These are phyloP conservation scores for Arrhamphus sclerolepis DNA, from an alignment of 2,797 vertebrate species.

Conservation along the genomic window DNA sequence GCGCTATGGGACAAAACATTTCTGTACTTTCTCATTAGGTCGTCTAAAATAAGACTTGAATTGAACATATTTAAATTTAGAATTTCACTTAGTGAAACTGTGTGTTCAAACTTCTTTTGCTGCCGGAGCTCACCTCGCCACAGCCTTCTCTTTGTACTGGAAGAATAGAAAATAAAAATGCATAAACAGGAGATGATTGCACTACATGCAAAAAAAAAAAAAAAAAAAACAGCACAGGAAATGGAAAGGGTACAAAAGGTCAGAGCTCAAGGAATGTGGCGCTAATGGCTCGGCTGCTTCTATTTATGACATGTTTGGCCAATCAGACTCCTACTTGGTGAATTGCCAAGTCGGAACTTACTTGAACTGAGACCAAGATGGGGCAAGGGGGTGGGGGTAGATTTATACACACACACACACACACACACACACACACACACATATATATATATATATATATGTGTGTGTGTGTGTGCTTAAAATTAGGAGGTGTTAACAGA, in stretches of 20 bases:
- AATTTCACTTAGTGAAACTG: slow-evolving; percentile 3
- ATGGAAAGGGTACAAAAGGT: slow-evolving; percentile 81
- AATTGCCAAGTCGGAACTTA: slow-evolving; percentile 50
- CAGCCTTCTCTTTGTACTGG: slow-evolving; percentile 11
- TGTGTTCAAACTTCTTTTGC: slow-evolving; percentile 10
- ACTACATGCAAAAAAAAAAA: slow-evolving; percentile 45
- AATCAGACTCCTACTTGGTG: slow-evolving; percentile 68
- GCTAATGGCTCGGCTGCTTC: slow-evolving; percentile 67
- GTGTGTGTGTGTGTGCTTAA: slow-evolving; percentile 20
- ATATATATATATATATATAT: too few species aligned
- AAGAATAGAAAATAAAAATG: slow-evolving; percentile 11
- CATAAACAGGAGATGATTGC: slow-evolving; percentile 28
- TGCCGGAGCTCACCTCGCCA: slow-evolving; percentile 25
- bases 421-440: too few species aligned
- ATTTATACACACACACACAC: too few species aligned
- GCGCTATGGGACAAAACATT: background rate
- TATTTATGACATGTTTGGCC: slow-evolving; percentile 76
- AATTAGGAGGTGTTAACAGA: slow-evolving; percentile 53
- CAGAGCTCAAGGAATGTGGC: slow-evolving; percentile 81
- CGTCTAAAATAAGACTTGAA: slow-evolving; percentile 3
- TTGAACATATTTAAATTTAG: slow-evolving; percentile 16
- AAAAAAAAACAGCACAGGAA: slow-evolving; percentile 84
- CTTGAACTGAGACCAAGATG: slow-evolving; percentile 33
- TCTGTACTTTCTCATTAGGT: background rate
- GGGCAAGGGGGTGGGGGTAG: background rate